phyloP scores from a whole-genome alignment of 1,140 invertebrate species.

The Ceratosolen fusciceps region DNA sequence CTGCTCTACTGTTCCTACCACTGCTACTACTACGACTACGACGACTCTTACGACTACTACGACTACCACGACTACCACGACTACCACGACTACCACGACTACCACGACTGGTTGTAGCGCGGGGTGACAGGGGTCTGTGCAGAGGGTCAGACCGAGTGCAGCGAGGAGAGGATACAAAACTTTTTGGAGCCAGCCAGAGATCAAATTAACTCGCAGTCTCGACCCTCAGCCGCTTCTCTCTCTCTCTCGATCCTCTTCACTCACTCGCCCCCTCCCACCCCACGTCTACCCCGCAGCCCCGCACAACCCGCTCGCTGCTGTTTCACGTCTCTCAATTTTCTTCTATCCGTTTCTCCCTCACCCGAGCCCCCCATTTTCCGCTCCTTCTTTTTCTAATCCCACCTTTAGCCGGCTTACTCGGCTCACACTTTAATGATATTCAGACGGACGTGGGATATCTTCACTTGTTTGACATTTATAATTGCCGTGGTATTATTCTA shows the following conservation, averaged over 20 bases:
- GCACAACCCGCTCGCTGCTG: not conserved
- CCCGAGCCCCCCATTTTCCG: not conserved
- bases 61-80: no score
- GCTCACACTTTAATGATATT: not conserved
- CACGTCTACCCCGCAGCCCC: no score
- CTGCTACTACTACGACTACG: no score
- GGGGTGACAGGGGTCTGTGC: not conserved
- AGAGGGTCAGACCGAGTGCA: slow-evolving; percentile 5
- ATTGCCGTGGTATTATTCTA: not conserved
- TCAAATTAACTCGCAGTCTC: slow-evolving; percentile 50
- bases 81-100: no score
- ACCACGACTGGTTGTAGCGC: no score
- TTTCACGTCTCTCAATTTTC: not conserved
- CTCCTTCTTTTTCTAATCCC: slow-evolving; percentile 29
- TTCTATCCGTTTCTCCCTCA: slow-evolving; percentile 5
- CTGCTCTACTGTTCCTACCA: no score
- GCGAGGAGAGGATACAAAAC: slow-evolving; percentile 34
- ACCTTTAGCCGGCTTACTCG: slow-evolving; percentile 23
- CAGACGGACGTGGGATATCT: slow-evolving; percentile 20
- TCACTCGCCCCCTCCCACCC: not conserved
- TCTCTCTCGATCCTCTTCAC: not conserved
- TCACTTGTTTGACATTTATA: slow-evolving; percentile 44
- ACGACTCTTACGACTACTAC: no score
- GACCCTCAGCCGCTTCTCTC: slow-evolving; percentile 14
- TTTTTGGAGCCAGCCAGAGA: slow-evolving; percentile 45